Evolutionary conservation across 2,113 vertebrate species (phyloP).

Genomic region (Ibidorhyncha struthersii): DNA sequence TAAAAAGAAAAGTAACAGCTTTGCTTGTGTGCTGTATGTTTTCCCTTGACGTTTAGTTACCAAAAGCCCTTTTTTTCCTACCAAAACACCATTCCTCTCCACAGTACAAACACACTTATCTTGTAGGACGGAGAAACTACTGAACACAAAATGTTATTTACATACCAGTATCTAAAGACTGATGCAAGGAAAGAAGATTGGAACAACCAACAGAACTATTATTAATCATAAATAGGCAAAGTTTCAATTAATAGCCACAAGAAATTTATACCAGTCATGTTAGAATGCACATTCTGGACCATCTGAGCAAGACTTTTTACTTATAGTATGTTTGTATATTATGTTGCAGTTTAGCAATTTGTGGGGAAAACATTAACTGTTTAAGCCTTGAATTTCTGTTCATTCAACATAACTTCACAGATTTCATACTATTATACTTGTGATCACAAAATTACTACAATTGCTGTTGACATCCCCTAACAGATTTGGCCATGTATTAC

Average conservation of each 20-base stretch:
- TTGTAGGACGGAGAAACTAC: neutral
- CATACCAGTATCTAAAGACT: neutral
- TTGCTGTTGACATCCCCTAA: neutral
- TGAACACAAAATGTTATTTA: neutral
- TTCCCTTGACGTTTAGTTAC: neutral
- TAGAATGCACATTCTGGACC: neutral
- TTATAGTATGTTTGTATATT: neutral
- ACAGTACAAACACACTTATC: neutral
- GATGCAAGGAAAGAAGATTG: neutral
- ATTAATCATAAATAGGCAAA: neutral
- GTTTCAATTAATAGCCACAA: neutral
- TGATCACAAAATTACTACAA: neutral
- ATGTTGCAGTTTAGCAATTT: neutral
- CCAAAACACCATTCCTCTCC: neutral
- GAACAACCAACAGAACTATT: neutral
- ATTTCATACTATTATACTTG: neutral
- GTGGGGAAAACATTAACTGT: neutral
- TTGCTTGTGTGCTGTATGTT: neutral
- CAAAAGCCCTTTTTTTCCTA: neutral
- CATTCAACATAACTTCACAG: neutral
- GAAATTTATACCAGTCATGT: neutral
- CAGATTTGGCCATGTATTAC: neutral
- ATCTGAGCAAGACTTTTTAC: neutral
- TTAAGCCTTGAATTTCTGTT: neutral
- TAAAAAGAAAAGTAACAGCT: neutral